Percentiles rank a stretch among this genome's conserved stretches.
Conservation (phyloP, 1,140 invertebrate genomes). For the Pogonognathellus flavescens region DNA sequence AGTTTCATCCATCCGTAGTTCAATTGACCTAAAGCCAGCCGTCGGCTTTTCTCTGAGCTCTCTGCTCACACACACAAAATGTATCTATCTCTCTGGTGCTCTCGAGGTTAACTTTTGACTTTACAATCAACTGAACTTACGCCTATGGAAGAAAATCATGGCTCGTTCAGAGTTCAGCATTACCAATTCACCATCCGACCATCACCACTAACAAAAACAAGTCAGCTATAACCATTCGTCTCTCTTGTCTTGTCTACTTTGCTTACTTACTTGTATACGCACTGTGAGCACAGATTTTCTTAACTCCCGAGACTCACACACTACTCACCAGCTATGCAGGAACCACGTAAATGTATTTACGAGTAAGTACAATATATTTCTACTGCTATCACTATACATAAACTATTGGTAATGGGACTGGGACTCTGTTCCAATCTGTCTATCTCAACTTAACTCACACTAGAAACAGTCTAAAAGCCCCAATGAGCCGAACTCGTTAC, state of each 20-base stretch:
- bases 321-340: not conserved
- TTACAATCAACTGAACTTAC: conserved; percentile 25
- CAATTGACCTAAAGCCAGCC: conserved; percentile 26
- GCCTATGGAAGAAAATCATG: conserved; percentile 24
- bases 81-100: conserved; percentile 19
- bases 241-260: conserved; percentile 44
- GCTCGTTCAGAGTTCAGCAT: conserved; percentile 2
- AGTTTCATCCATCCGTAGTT: not conserved
- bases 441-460: conserved; percentile 32
- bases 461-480: conserved; percentile 2
- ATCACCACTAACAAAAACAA: conserved; percentile 9
- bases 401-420: conserved; percentile 3
- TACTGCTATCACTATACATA: not conserved
- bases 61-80: not conserved
- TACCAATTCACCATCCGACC: conserved; percentile 7
- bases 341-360: conserved; percentile 1
- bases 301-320: not conserved
- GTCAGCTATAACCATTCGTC: conserved; percentile 46
- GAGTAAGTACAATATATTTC: not conserved
- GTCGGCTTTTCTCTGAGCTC: conserved; percentile 42
- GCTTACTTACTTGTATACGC: conserved; percentile 31
- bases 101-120: conserved; percentile 39
- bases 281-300: not conserved
- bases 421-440: conserved; percentile 7
- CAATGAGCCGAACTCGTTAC: conserved; percentile 32